These are phyloP conservation scores for Spatulosminthurus flaviceps DNA, from an alignment of 2,888 invertebrate species.

Conservation along the genomic window DNA sequence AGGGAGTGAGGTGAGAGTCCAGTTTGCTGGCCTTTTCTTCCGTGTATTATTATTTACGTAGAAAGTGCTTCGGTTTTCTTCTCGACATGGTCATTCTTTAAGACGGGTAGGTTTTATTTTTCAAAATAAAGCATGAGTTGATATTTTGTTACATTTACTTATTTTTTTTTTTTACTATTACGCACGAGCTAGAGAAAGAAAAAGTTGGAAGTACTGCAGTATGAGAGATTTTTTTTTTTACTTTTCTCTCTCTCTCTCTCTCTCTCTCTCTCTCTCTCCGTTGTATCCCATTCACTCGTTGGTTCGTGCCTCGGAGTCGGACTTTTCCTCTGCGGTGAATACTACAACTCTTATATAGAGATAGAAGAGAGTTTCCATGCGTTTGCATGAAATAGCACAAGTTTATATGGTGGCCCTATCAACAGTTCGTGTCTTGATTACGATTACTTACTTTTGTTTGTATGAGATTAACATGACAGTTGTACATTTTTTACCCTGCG, in stretches of 20 bases:
- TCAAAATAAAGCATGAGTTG: not conserved
- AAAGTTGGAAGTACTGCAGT: too few species aligned
- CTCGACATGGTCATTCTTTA: not conserved
- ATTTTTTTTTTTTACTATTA: too few species aligned
- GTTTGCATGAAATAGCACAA: constrained; percentile 18
- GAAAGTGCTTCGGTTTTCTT: not conserved
- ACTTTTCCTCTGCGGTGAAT: not conserved
- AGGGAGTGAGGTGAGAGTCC: not conserved
- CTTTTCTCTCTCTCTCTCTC: too few species aligned
- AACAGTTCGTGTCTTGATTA: constrained; percentile 43
- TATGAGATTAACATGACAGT: constrained; percentile 39
- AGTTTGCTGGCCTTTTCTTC: not conserved
- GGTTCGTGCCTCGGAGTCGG: not conserved
- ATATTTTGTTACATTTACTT: constrained; percentile 3
- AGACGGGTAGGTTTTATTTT: not conserved
- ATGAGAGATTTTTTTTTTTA: too few species aligned
- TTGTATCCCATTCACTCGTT: too few species aligned
- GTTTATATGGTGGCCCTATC: constrained; percentile 35
- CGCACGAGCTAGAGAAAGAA: too few species aligned
- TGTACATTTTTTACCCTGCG: not conserved
- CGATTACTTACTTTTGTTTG: constrained; percentile 32
- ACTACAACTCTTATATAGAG: too few species aligned
- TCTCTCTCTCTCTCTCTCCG: not conserved
- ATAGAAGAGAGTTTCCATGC: not conserved
- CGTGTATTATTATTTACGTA: not conserved